Evolutionary conservation across 2,797 vertebrate genomes (phyloP).

Genomic region (Microctenopoma stevenorrisi): DNA sequence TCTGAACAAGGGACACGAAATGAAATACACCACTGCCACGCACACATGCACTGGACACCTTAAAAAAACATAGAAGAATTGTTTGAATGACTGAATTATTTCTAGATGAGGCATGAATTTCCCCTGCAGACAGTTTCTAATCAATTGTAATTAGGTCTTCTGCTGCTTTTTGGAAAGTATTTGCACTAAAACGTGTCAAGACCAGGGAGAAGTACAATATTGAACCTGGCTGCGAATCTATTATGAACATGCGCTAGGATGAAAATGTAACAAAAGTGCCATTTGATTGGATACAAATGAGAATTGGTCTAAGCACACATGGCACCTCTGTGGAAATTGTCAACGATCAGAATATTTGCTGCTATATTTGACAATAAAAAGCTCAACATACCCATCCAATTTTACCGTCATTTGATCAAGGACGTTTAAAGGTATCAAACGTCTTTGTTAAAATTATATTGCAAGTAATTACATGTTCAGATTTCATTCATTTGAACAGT

Average conservation of each 20-base stretch:
- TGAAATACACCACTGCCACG: slow-evolving; percentile 25
- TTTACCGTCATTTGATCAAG: slow-evolving; percentile 26
- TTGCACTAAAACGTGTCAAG: slow-evolving; percentile 51
- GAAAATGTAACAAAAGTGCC: slow-evolving; percentile 71
- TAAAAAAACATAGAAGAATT: slow-evolving; percentile 47
- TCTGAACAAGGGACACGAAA: slow-evolving; percentile 58
- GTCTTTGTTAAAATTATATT: slow-evolving; percentile 8
- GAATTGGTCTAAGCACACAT: slow-evolving; percentile 37
- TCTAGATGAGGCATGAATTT: slow-evolving; percentile 72
- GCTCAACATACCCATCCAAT: slow-evolving; percentile 16
- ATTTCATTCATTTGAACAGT: slow-evolving; percentile 13
- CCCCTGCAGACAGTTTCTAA: slow-evolving; percentile 72
- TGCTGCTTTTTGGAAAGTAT: slow-evolving; percentile 49
- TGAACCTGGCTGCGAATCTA: slow-evolving; percentile 61
- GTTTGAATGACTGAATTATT: slow-evolving; percentile 76
- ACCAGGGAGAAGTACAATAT: slow-evolving; percentile 39
- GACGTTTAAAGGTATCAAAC: slow-evolving; percentile 14
- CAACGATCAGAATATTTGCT: slow-evolving; percentile 43
- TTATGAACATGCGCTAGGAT: slow-evolving; percentile 52
- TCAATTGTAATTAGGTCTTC: slow-evolving; percentile 82
- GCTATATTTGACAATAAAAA: slow-evolving; percentile 30
- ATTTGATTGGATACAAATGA: slow-evolving; percentile 59
- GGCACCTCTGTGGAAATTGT: slow-evolving; percentile 8
- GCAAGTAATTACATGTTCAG: slow-evolving; percentile 18
- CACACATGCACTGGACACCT: slow-evolving; percentile 26